Percentiles rank a stretch among this genome's conserved stretches.
Conservation (phyloP, 1,140 invertebrate genomes). For the Papilio dardanus region DNA sequence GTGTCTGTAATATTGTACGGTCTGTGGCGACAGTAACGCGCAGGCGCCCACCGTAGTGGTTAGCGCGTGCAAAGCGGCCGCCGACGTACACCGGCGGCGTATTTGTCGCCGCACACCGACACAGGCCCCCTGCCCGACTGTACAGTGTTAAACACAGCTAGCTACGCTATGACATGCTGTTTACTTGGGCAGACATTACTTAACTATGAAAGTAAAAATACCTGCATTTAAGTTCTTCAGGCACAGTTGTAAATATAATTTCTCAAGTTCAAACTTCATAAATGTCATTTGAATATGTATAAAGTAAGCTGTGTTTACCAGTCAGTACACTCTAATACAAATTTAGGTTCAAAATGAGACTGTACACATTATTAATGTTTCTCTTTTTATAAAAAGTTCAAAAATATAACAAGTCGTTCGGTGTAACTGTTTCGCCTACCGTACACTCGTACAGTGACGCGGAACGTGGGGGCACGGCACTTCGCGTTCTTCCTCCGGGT, state of each 20-base stretch:
- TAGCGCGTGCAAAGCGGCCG: constrained; percentile 50
- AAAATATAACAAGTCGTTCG: neutral
- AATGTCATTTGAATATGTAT: no score
- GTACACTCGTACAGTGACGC: constrained; percentile 16
- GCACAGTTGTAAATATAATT: no score
- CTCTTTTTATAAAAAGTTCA: neutral
- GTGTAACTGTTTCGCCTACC: constrained; percentile 10
- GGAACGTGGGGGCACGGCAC: constrained; percentile 30
- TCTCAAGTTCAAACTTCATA: no score
- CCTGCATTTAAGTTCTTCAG: neutral
- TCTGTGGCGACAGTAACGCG: constrained; percentile 45
- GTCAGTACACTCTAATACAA: no score
- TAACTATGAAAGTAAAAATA: no score
- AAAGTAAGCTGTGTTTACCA: no score
- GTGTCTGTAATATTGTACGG: constrained; percentile 32
- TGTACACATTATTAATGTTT: neutral
- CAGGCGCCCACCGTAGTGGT: constrained; percentile 57
- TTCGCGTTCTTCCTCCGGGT: constrained; percentile 30
- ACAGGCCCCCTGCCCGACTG: neutral
- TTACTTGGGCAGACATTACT: neutral
- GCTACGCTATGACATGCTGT: neutral
- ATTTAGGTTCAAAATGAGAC: no score
- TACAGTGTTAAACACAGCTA: neutral
- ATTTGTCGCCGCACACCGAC: constrained; percentile 26
- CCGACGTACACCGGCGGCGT: constrained; percentile 17